These are phyloP conservation scores for Siderastrea radians DNA, from an alignment of 92 coral and sea anemone species.

Conservation along the genomic window DNA sequence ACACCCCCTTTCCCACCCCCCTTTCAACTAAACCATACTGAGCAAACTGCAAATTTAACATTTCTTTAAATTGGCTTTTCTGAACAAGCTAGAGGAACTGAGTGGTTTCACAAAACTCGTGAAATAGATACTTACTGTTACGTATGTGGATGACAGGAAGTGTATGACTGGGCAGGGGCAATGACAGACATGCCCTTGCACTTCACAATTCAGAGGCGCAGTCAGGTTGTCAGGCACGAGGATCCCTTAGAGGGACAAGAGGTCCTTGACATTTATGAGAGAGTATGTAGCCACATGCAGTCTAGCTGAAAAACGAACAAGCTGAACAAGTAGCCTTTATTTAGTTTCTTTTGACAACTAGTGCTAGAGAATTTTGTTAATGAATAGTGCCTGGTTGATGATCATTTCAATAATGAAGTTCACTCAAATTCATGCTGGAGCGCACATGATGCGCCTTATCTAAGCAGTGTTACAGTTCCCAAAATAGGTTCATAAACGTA, in stretches of 20 bases:
- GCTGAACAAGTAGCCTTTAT: neutral
- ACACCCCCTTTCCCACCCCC: no score
- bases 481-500: neutral
- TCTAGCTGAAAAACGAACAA: neutral
- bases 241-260: conserved; percentile 14
- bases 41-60: no score
- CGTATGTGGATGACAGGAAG: conserved; percentile 22
- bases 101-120: no score
- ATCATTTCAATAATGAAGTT: neutral
- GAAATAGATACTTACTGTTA: no score
- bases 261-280: conserved; percentile 6
- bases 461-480: neutral
- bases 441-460: neutral
- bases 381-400: neutral
- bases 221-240: neutral
- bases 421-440: neutral
- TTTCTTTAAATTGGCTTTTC: no score
- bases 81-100: no score
- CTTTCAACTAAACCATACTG: no score
- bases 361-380: neutral
- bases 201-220: conserved; percentile 17
- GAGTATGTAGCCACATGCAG: conserved; percentile 10
- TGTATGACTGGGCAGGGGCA: conserved; percentile 39
- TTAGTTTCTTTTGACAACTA: neutral
- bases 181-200: neutral